Evolutionary conservation across 2,113 vertebrate species (phyloP).

Genomic region (Scopus umbretta): DNA sequence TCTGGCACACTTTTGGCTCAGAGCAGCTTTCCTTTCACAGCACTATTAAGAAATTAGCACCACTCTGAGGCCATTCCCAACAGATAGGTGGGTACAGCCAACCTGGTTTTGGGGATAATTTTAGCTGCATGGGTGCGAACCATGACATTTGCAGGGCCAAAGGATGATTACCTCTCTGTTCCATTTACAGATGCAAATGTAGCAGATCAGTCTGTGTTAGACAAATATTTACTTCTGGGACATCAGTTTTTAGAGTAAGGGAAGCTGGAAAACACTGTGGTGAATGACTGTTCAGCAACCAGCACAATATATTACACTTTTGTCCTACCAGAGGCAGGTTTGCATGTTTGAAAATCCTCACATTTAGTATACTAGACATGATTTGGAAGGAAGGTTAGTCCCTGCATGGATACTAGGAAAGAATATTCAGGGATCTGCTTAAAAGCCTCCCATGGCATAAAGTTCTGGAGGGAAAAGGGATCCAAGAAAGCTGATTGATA

Average conservation of each 20-base stretch:
- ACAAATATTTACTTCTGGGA: background rate
- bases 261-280: background rate
- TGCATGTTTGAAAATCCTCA: background rate
- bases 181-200: background rate
- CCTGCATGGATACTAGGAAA: background rate
- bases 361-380: background rate
- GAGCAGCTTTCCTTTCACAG: background rate
- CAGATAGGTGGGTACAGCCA: background rate
- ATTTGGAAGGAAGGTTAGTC: background rate
- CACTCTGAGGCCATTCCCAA: background rate
- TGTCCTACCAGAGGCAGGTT: background rate
- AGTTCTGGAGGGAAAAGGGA: background rate
- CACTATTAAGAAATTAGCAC: background rate
- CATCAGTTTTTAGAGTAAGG: background rate
- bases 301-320: background rate
- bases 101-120: background rate
- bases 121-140: background rate
- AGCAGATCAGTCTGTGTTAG: background rate
- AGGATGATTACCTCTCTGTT: background rate
- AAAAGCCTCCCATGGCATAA: background rate
- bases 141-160: background rate
- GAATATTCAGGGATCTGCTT: background rate
- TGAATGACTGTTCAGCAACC: background rate
- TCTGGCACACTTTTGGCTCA: background rate
- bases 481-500: background rate